Evolutionary conservation across 2,797 vertebrate genomes (phyloP).

Genomic region (Toxotes lorentzi): DNA sequence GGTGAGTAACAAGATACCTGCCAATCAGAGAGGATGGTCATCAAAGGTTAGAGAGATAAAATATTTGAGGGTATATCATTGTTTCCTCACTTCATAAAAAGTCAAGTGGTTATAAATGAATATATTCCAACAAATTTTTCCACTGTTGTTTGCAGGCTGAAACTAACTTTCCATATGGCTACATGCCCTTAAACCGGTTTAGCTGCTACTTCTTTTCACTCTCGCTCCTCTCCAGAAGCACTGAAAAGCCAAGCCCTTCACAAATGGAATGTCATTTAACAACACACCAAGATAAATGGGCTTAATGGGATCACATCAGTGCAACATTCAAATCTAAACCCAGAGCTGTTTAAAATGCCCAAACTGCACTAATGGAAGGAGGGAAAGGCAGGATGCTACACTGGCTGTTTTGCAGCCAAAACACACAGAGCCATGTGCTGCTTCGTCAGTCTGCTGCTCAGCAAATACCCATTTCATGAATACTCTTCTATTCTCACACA

Average conservation of each 20-base stretch:
- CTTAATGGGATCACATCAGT: conserved; percentile 56
- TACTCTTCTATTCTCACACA: conserved; percentile 66
- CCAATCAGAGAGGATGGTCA: conserved; percentile 43
- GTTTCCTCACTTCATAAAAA: conserved; percentile 8
- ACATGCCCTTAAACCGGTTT: conserved; percentile 62
- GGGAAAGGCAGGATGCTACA: conserved; percentile 35
- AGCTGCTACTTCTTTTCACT: conserved; percentile 46
- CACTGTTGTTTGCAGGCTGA: conserved; percentile 24
- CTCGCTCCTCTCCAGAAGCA: conserved; percentile 40
- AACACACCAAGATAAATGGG: conserved; percentile 58
- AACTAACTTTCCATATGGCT: conserved; percentile 51
- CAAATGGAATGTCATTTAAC: conserved; percentile 67
- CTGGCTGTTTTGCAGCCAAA: conserved; percentile 44
- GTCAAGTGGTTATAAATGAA: conserved; percentile 7
- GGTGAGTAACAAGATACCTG: conserved; percentile 98
- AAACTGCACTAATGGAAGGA: conserved; percentile 39
- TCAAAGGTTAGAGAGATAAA: conserved; percentile 23
- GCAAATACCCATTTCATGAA: conserved; percentile 66
- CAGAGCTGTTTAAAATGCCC: conserved; percentile 57
- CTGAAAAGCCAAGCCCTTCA: conserved; percentile 57
- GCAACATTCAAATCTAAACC: conserved; percentile 66
- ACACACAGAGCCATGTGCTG: conserved; percentile 52
- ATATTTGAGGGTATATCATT: neutral
- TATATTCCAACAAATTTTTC: neutral
- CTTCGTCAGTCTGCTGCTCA: conserved; percentile 44